Evolutionary conservation across 2,888 invertebrate genomes (phyloP), one percentile per base, ranked within the genome.

Genomic region (Euplagia quadripunctaria): DNA sequence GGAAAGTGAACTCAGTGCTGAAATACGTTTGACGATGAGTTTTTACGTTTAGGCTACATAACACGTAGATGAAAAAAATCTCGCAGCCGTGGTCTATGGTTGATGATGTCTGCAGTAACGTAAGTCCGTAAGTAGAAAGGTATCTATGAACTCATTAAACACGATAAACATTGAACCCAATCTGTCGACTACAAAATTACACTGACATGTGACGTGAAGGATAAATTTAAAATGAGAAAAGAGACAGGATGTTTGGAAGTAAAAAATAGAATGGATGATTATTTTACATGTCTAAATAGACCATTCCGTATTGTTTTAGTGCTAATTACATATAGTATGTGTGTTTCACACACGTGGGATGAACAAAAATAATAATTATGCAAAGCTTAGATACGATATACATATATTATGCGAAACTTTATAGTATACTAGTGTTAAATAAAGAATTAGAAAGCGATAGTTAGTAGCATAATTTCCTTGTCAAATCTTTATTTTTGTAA

Each of bases 231-330:
- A 88, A 90, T 89, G 79, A 86, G 84, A 88, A 90, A 80, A 75
- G 71, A 66, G 84, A 84, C 90, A 88, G 91, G 91, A 91, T 88
- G 91, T 90, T 86, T 86, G 82, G 79, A 74, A 42, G 85, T 80
- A 83, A 84, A 82, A 84, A 85, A 85, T 84, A 85, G 85, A 88
- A 76, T 75, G 69, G 71, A 75, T 72, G 76, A 77, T 80, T 74
- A 72, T 75, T 71, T 55, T 63, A 55, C 43, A 20, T 68, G 42
- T 14, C 12, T 51, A 61, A n/a, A 1, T 70, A 71, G 74, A 75
- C 73, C 73, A 77, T 16, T 55, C n/a, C 31, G 58, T 64, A 72
- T 75, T 81, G 77, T 79, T 77, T 68, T 80, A 31, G 51, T 66
- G 51, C 17, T 66, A 66, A 51, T 66, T 66, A 55, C 0, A 9